Base-by-base conservation (phyloP, 2,113 vertebrate genomes). In the Dendrocopos noguchii region DNA sequence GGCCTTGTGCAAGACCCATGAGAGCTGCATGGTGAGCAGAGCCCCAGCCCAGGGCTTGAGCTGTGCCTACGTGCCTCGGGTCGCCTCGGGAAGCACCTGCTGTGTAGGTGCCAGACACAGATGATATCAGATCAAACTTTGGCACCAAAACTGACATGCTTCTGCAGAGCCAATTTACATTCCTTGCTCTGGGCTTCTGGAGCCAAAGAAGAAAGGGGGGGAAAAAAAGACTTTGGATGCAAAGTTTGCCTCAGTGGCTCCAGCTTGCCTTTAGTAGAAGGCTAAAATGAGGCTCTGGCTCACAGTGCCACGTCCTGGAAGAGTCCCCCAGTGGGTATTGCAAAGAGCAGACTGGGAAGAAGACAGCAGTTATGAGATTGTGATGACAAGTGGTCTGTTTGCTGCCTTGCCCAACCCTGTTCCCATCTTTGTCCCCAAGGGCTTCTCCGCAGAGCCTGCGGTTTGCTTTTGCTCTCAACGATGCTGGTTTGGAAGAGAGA, bases 381-480 rank as follows among this genome's bases (percentile, higher is more conserved):
- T 91, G 95, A 94, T 96, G 94, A 95, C 95, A 96, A 95, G 84
- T 2, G 50, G 50, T 84, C 80, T 64, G 42, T 81, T 86, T 75
- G 88, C 67, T 85, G 42, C 27, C 7, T 94, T 91, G 91, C 93
- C 88, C 93, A 95, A 81, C 56, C 81, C 63, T 71, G 75, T 85
- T 95, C 91, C 85, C 88, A 86, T 85, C 92, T 39, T 29, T 87
- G 80, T 90, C 88, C 93, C 79, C 65, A 92, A 94, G 91, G 91
- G 77, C 64, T 91, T 91, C 87, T 77, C 47, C 74, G 83, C 78
- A 94, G 93, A 80, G 68, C 3, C 78, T 55, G 64, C 8, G 67
- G 80, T 95, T 91, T 88, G 83, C 34, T 80, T 70, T 71, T 61
- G 33, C 52, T 21, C 84, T 66, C 47, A 84, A 74, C 0, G 33